Evolutionary conservation across 2,797 vertebrate genomes (phyloP).

Genomic region (Epinephelus coioides): DNA sequence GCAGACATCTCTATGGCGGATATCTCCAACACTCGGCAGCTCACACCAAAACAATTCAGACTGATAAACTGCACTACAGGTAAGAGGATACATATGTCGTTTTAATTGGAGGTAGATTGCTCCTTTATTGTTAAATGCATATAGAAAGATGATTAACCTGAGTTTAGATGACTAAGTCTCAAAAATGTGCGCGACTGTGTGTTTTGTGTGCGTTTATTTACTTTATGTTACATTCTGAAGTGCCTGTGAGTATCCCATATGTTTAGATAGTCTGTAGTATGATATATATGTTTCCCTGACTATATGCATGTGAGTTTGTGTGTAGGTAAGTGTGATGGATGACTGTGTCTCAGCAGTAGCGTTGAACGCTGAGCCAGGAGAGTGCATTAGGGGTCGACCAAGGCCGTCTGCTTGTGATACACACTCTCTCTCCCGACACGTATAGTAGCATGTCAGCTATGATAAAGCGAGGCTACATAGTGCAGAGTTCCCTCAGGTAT

Average conservation of each 20-base stretch:
- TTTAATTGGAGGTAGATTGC: too few species aligned
- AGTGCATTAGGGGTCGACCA: constrained; percentile 46
- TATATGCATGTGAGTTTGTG: constrained; percentile 33
- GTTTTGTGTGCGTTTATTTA: not conserved
- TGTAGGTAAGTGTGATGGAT: constrained; percentile 69
- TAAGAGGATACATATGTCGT: too few species aligned
- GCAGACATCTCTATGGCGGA: too few species aligned
- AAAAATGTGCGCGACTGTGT: not conserved
- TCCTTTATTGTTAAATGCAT: too few species aligned
- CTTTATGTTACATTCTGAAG: constrained; percentile 1
- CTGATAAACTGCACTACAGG: too few species aligned
- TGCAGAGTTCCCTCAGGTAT: constrained; percentile 75
- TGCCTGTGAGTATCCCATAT: constrained; percentile 2
- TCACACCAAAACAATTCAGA: too few species aligned
- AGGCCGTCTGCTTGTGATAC: constrained; percentile 39
- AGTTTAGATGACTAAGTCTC: not conserved
- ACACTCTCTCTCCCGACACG: constrained; percentile 16
- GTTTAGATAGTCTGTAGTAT: constrained; percentile 27
- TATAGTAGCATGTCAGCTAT: constrained; percentile 67
- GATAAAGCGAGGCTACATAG: constrained; percentile 73
- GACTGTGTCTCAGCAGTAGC: constrained; percentile 47
- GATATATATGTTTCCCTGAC: constrained; percentile 31
- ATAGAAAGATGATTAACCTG: too few species aligned
- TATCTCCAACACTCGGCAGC: too few species aligned
- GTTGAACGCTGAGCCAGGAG: constrained; percentile 21